Evolutionary conservation across 2,113 vertebrate species (phyloP).

Genomic region (Mastomys natalensis): DNA sequence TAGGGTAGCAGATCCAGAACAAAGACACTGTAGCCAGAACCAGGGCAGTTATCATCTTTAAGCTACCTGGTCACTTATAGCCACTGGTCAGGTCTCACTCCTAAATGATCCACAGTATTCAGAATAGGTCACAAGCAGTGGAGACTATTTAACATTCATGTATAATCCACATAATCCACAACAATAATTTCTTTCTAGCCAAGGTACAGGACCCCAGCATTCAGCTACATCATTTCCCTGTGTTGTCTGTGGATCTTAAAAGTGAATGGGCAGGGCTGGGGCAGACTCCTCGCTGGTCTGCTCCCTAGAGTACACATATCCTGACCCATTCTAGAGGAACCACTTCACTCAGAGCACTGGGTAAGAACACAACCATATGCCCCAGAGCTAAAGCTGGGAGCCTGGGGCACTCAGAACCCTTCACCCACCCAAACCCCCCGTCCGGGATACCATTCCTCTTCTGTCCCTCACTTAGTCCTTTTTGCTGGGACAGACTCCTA

Average conservation of each 20-base stretch:
- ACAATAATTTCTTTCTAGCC: accelerated
- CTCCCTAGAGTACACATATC: too few relatives aligned
- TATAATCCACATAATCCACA: too few relatives aligned
- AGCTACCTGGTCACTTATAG: background rate
- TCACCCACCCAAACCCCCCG: too few relatives aligned
- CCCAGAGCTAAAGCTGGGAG: too few relatives aligned
- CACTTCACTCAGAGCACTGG: too few relatives aligned
- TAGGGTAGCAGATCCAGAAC: background rate
- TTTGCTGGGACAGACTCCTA: too few relatives aligned
- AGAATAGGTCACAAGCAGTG: background rate
- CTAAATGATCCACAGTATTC: background rate
- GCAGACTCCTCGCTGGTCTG: too few relatives aligned
- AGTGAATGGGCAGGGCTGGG: background rate
- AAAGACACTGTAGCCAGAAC: background rate
- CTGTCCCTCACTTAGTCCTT: too few relatives aligned
- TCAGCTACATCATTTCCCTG: background rate
- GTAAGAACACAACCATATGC: too few relatives aligned
- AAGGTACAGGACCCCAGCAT: accelerated
- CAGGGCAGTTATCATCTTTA: background rate
- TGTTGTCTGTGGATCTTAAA: background rate
- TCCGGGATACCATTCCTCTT: too few relatives aligned
- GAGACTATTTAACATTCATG: background rate
- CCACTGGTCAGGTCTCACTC: background rate
- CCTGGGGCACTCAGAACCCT: too few relatives aligned
- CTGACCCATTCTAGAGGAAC: too few relatives aligned